phyloP scores from a whole-genome alignment of 2,797 vertebrate species.

The Lutjanus campechanus region DNA sequence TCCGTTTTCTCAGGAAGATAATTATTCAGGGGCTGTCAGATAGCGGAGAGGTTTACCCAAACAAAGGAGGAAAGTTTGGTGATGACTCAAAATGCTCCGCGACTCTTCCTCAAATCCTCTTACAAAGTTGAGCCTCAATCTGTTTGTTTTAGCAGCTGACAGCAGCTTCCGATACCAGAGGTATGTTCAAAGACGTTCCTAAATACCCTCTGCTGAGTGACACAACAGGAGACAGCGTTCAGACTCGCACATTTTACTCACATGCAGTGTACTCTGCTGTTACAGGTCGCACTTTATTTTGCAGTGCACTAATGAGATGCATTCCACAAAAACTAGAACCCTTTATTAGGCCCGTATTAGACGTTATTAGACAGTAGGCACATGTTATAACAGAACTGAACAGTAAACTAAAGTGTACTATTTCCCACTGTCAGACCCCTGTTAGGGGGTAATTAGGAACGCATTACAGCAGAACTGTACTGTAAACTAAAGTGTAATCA shows the following conservation, averaged over 20 bases:
- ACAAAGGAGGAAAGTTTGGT: conserved; percentile 45
- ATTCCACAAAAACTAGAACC: no score
- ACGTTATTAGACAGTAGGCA: no score
- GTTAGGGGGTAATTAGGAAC: no score
- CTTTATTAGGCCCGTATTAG: no score
- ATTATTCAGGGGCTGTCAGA: conserved; percentile 56
- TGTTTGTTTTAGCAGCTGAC: conserved; percentile 59
- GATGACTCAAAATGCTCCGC: conserved; percentile 30
- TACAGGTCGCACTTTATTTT: no score
- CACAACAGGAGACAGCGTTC: conserved; percentile 4
- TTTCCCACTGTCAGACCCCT: no score
- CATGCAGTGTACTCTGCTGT: neutral
- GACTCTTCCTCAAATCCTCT: conserved; percentile 48
- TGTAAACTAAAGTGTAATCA: no score
- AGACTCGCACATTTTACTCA: neutral
- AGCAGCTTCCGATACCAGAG: conserved; percentile 29
- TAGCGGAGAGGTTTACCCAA: conserved; percentile 29
- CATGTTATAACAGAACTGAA: no score
- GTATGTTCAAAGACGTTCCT: conserved; percentile 21
- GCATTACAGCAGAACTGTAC: no score
- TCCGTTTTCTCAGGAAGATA: conserved; percentile 31
- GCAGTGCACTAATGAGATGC: no score
- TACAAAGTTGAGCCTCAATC: conserved; percentile 46
- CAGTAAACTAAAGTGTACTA: no score
- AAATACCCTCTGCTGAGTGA: conserved; percentile 22